Percentiles rank a stretch among this genome's conserved stretches.
Evolutionary conservation across 2,888 invertebrate species (phyloP).

Genomic region (Exephanes ischioxanthus): DNA sequence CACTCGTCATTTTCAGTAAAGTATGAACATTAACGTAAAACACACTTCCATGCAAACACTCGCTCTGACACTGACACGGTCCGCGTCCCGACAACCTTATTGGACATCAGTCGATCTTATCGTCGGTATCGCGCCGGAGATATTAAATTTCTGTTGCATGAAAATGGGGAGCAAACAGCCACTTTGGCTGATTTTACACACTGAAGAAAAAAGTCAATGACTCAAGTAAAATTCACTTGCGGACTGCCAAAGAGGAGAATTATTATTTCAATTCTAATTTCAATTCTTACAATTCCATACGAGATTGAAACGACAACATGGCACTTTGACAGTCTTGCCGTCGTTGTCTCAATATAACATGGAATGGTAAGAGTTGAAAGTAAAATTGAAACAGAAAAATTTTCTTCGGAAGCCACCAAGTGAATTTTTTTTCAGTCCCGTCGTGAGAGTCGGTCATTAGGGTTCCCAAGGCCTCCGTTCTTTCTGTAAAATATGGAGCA

Average conservation of each 20-base stretch:
- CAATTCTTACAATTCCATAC: no score
- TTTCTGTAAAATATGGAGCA: background rate
- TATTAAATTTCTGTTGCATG: constrained; percentile 28
- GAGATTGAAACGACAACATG: no score
- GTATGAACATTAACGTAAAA: constrained; percentile 4
- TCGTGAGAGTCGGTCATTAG: constrained; percentile 13
- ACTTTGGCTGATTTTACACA: constrained; percentile 20
- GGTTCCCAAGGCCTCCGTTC: background rate
- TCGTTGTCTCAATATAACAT: no score
- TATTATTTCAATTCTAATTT: no score
- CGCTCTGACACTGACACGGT: constrained; percentile 10
- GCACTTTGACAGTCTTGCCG: no score
- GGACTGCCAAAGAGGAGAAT: no score
- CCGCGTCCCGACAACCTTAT: constrained; percentile 19
- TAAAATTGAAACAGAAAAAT: no score
- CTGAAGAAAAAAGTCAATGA: no score
- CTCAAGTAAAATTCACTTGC: no score
- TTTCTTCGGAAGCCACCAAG: no score
- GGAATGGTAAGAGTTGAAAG: no score
- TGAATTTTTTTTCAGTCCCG: background rate
- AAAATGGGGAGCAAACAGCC: constrained; percentile 35
- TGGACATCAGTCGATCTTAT: constrained; percentile 9
- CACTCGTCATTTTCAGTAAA: constrained; percentile 23
- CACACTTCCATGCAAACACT: background rate
- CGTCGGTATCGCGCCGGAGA: background rate